These are phyloP conservation scores for Euplagia quadripunctaria DNA, from an alignment of 2,888 invertebrate species.

Conservation along the genomic window DNA sequence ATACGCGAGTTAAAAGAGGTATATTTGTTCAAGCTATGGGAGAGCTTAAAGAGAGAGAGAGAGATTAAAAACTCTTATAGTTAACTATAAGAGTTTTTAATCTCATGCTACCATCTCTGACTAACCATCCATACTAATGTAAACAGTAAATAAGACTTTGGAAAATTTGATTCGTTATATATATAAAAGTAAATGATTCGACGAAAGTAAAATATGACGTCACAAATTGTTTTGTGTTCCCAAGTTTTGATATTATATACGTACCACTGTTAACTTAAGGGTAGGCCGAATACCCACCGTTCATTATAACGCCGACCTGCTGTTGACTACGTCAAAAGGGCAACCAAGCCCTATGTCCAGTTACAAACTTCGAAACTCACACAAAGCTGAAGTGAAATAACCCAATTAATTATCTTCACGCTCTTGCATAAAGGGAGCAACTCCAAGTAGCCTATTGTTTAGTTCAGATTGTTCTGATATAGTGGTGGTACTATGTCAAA, in stretches of 20 bases:
- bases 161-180: no score
- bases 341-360: constrained; percentile 9
- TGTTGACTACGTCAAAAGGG: neutral
- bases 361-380: constrained; percentile 15
- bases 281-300: neutral
- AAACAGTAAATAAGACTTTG: no score
- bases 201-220: no score
- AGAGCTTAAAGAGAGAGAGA: no score
- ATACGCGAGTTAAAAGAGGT: no score
- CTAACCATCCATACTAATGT: no score
- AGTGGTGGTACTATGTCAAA: constrained; percentile 59
- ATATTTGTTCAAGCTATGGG: no score
- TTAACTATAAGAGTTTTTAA: no score
- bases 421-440: constrained; percentile 20
- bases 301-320: neutral
- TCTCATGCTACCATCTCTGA: no score
- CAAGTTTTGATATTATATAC: neutral
- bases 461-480: constrained; percentile 19
- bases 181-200: no score
- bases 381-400: constrained; percentile 23
- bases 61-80: no score
- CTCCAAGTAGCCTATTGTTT: constrained; percentile 19
- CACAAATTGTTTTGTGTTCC: neutral
- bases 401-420: constrained; percentile 29
- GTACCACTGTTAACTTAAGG: neutral